phyloP scores from a whole-genome alignment of 1,140 invertebrate species.

The Panulirus ornatus region DNA sequence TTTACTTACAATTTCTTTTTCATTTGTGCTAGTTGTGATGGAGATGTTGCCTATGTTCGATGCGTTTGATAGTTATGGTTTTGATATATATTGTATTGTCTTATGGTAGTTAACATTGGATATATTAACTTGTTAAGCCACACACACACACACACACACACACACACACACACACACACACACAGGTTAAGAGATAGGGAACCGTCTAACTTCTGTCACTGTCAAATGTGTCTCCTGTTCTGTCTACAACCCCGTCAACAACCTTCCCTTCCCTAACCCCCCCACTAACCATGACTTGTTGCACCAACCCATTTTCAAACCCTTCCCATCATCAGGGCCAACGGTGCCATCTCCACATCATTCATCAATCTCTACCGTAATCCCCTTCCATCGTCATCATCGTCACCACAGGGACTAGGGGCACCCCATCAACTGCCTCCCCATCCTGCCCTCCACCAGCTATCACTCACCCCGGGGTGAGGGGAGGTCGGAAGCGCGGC shows the following conservation, averaged over 20 bases:
- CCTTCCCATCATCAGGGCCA: not conserved
- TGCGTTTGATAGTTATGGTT: not conserved
- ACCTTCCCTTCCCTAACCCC: constrained; percentile 26
- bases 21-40: not conserved
- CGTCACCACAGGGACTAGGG: too few relatives aligned
- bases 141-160: constrained; percentile 41
- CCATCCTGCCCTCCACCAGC: not conserved
- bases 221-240: constrained; percentile 2
- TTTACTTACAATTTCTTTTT: not conserved
- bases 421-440: too few relatives aligned
- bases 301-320: not conserved
- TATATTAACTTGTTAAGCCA: not conserved
- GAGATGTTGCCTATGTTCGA: too few relatives aligned
- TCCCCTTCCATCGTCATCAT: not conserved
- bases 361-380: not conserved
- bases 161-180: constrained; percentile 18
- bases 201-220: too few relatives aligned
- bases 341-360: not conserved
- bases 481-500: not conserved
- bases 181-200: not conserved
- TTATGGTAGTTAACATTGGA: not conserved
- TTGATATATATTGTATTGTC: not conserved
- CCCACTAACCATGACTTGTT: constrained; percentile 43
- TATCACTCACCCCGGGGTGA: not conserved
- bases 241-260: too few relatives aligned